Base-by-base conservation (phyloP, 2,888 invertebrate genomes). In the Schrankia costaestrigalis region DNA sequence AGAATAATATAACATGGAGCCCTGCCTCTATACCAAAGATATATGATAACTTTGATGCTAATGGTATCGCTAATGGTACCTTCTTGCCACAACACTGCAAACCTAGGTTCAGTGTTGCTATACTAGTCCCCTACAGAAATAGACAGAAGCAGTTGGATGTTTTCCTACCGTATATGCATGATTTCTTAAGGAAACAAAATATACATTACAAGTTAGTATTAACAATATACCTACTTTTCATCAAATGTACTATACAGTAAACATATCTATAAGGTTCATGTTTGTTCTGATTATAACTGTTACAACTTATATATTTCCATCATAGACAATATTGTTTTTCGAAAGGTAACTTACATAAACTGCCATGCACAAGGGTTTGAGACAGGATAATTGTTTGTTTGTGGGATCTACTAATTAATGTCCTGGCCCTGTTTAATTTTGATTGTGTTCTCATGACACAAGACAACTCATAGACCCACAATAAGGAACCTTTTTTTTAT, bases 151-250 rank as follows among this genome's bases (percentile, higher is more conserved):
- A 97, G 59, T 78, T 97, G 9, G 89, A 91, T 28, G 83, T 91
- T 39, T 96, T 97, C 70, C 81, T 97, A 41, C 92, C 93, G 32
- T 95, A 96, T 60, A 95, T 97, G 82, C 97, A 97, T 74, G 91
- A 92, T 27, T 96, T 94, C 74, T 83, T 97, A 39, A 93, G 94
- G 52, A 89, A 90, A 38, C 97, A 97, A 71, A 90, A 93, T 53
- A 90, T 97, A 18, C 93, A 95, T 69, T 97, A 97, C 74, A 81
- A 77, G 88, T 86, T 46, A 75, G 78, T 71, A 26, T 23, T 13
- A 10, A 7, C 4, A 12, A n/a, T 19, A 5, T 11, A n/a, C 3
- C 3, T 8, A 8, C 2, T 2, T 18, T 3, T 18, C 18, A 18
- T 18, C 17, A 3, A n/a, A 17, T n/a, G n/a, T 18, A 2, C n/a